Evolutionary conservation across 2,888 invertebrate species (phyloP), one percentile per base, ranked within the genome.

Genomic region (Platerodrilus igneus): DNA sequence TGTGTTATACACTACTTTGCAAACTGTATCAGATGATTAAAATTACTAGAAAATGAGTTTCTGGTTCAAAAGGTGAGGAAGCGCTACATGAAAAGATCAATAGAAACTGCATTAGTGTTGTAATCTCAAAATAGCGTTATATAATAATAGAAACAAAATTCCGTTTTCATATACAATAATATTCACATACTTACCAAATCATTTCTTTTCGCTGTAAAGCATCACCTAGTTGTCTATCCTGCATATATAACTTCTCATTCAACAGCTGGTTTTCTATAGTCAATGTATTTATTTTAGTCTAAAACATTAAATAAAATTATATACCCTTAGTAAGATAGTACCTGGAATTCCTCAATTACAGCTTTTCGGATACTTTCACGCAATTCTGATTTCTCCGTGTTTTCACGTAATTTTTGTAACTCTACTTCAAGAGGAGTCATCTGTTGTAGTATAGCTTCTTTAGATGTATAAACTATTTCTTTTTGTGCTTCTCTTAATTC

Each of bases 361-460:
- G 13, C 31, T 17, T 35, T 29, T 2, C 21, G 19, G 2, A 35
- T 22, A 25, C 36, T 35, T 19, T 41, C 35, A 2, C 25, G 10
- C 3, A 41, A 15, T 9, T 40, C 40, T 2, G 19, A 10, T 8
- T 11, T 34, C 19, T 41, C 41, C 11, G 29, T 41, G 10, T 37
- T 14, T 26, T 41, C 30, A n/a, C 30, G 22, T 14, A 41, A 30
- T 35, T 35, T 41, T 21, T 26, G 18, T 10, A 41, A 20, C 9
- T 41, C 41, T 16, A 31, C 30, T 26, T 35, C 25, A 9, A 41
- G 36, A n/a, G 34, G 30, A 6, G 17, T 36, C 28, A 42, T 32
- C 42, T 39, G 37, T 46, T 48, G 25, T 50, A 52, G 21, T 39
- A 18, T 1, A 42, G 42, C 3, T 10, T 6, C 16, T 13, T 28